Evolutionary conservation across 2,797 vertebrate genomes (phyloP).

Genomic region (Graptemys geographica): DNA sequence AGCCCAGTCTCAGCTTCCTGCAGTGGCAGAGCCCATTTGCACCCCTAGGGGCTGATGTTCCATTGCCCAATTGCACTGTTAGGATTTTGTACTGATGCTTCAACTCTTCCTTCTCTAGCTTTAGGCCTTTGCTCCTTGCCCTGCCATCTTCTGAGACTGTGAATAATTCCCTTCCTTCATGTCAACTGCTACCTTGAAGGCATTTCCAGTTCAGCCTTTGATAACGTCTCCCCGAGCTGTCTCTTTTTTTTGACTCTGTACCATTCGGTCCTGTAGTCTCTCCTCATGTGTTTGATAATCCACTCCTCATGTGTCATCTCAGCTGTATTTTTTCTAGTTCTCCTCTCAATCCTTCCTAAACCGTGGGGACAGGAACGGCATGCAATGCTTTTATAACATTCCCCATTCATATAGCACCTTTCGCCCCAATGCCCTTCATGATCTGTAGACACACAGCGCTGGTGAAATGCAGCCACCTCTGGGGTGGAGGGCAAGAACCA

Average conservation of each 20-base stretch:
- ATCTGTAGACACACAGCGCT: neutral
- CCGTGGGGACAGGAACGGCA: fast-evolving
- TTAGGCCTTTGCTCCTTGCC: neutral
- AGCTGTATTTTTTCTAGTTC: neutral
- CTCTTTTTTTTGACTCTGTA: neutral
- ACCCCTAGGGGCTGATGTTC: neutral
- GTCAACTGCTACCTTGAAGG: constrained; percentile 20
- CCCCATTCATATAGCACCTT: neutral
- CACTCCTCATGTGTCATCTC: fast-evolving
- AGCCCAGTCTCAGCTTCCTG: neutral
- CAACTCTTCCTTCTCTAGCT: neutral
- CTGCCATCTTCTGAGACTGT: neutral
- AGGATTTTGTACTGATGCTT: neutral
- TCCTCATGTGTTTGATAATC: neutral
- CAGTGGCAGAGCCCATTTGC: neutral
- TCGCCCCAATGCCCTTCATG: no score
- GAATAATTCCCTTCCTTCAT: constrained; percentile 25
- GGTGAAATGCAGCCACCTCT: neutral
- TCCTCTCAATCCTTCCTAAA: neutral
- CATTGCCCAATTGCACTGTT: neutral
- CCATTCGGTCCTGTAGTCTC: neutral
- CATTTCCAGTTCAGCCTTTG: constrained; percentile 20
- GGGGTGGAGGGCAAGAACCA: neutral
- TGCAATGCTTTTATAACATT: neutral
- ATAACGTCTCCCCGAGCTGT: neutral